These are phyloP conservation scores for Drosophila mayri DNA, from an alignment of 1,140 invertebrate species.

Conservation along the genomic window DNA sequence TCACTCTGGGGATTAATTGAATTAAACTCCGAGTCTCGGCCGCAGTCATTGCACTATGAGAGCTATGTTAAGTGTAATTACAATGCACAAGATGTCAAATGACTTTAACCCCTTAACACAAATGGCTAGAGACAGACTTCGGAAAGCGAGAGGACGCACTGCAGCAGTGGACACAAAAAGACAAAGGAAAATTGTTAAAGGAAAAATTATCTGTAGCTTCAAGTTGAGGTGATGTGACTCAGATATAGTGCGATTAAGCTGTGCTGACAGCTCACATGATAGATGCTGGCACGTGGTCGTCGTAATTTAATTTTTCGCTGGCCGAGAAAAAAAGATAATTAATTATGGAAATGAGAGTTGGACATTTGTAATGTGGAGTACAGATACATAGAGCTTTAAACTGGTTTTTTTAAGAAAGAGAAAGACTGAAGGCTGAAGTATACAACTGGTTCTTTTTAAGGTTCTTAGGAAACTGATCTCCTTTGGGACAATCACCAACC, in stretches of 20 bases:
- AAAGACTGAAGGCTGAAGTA: slow-evolving; percentile 4
- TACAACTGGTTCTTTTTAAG: slow-evolving; percentile 18
- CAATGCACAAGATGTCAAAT: slow-evolving; percentile 72
- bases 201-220: slow-evolving; percentile 20
- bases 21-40: slow-evolving; percentile 46
- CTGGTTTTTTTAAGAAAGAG: slow-evolving; percentile 23
- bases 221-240: slow-evolving; percentile 19
- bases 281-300: slow-evolving; percentile 44
- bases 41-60: slow-evolving; percentile 39
- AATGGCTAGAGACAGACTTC: slow-evolving; percentile 27
- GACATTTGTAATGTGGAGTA: slow-evolving; percentile 41
- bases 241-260: slow-evolving; percentile 44
- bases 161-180: slow-evolving; percentile 24
- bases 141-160: slow-evolving; percentile 39
- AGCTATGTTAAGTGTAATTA: slow-evolving; percentile 61
- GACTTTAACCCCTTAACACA: slow-evolving; percentile 70
- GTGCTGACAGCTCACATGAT: slow-evolving; percentile 35
- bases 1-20: slow-evolving; percentile 57
- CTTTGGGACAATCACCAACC: slow-evolving; percentile 4
- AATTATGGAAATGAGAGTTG: slow-evolving; percentile 43
- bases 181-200: slow-evolving; percentile 36
- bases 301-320: slow-evolving; percentile 41
- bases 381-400: slow-evolving; percentile 10
- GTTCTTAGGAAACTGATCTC: slow-evolving; percentile 6
- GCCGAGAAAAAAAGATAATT: slow-evolving; percentile 43